Evolutionary conservation across 2,888 invertebrate genomes (phyloP).

Genomic region (Miltochrista miniata): DNA sequence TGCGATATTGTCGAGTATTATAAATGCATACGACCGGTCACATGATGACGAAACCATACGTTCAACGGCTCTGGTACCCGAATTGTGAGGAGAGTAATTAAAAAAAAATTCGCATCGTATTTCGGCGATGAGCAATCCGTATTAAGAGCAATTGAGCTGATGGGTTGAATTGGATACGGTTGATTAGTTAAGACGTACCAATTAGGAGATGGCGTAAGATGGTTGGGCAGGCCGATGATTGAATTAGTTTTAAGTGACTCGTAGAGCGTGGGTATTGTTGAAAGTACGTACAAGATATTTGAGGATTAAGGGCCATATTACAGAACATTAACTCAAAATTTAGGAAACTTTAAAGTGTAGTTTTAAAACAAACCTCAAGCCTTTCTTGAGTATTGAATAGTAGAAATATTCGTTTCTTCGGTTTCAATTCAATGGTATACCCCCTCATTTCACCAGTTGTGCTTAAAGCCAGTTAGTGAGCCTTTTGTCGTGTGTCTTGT

Average conservation of each 20-base stretch:
- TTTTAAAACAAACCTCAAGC: no score
- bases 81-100: constrained; percentile 57
- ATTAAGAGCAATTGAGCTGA: constrained; percentile 78
- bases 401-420: no score
- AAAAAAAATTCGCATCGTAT: constrained; percentile 65
- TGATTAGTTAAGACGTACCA: constrained; percentile 74
- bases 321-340: no score
- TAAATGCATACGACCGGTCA: constrained; percentile 27
- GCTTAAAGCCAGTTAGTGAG: no score
- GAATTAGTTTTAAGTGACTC: constrained; percentile 15
- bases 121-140: constrained; percentile 70
- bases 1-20: constrained; percentile 32
- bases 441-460: no score
- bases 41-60: constrained; percentile 45
- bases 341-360: no score
- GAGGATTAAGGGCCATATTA: no score
- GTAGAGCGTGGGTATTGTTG: not conserved
- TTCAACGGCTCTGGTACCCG: constrained; percentile 38
- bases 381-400: no score
- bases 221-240: constrained; percentile 14
- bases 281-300: no score
- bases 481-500: no score
- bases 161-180: constrained; percentile 76
- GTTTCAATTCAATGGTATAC: no score
- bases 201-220: constrained; percentile 62